Base-by-base conservation (phyloP, 37 sponge, comb jelly and placozoan genomes). In the Axinella damicornis region DNA sequence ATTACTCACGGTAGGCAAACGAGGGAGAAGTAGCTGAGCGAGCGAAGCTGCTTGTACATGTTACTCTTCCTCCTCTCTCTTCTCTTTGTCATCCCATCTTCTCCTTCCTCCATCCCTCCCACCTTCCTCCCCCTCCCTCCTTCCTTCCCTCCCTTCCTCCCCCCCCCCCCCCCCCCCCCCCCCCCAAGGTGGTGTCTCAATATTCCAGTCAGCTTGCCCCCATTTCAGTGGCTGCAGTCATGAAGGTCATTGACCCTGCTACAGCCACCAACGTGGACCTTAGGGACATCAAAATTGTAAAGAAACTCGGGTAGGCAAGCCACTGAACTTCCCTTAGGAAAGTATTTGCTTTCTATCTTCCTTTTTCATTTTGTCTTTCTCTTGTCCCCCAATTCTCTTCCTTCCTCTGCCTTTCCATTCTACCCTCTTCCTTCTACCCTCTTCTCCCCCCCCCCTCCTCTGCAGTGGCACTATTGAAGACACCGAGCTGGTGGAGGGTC, bases 401-500 rank as follows among this genome's bases (percentile, higher is more conserved):
- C 33, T 5, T 28, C 76, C 56, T 34, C 9, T 13, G 2, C 13
- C 71, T 14, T 12, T 13, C 35, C 38, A 12, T 32, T 31, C 38
- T 31, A 2, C 71, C 56, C 56, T 40, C 55, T 74, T 22, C 37
- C 75, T 34, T 34, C 14, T 17, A 11, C 53, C 56, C 75, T 74
- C 46, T 46, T 46, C 55, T n/a, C 53, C 20, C 15, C 6, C 75
- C 40, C 75, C 37, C 53, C 24, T 74, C 35, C 24, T 74, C 28
- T 80, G 6, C 69, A 96, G 98, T n/a, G 99, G 99, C 25, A 99
- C 99, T 31, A 92, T 99, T 20, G 99, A 99, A 65, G 99, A 99
- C 76, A 99, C 99, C 36, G 94, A 97, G 76, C 89, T 99, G 79
- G 94, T 99, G 15, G 98, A 99, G 32, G 99, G 99, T 1, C 87